Conservation (phyloP, 35 echinoderm and acorn worm genomes). For the Stichopus chloronotus region DNA sequence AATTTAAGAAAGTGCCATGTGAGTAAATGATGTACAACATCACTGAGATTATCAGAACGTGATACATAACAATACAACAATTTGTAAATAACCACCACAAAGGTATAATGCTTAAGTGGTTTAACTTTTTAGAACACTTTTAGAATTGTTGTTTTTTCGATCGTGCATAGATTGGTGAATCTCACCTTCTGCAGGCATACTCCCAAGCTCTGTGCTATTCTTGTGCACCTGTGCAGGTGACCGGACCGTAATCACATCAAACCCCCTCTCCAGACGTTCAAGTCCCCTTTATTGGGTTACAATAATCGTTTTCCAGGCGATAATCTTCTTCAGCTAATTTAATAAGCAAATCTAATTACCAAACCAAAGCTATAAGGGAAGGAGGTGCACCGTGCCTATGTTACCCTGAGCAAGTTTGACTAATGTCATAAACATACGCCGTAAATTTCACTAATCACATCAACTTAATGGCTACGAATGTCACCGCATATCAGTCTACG, state of each 20-base stretch:
- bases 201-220: constrained; percentile 11
- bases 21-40: too few relatives aligned
- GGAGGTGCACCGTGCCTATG: neutral
- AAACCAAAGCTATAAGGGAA: neutral
- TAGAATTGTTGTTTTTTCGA: neutral
- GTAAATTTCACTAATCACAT: constrained; percentile 60
- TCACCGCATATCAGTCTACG: constrained; percentile 28
- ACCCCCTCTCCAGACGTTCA: constrained; percentile 50
- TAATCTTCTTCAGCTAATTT: constrained; percentile 51
- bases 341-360: constrained; percentile 53
- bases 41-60: too few relatives aligned
- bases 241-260: constrained; percentile 47
- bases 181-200: constrained; percentile 20
- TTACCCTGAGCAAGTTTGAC: constrained; percentile 43
- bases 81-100: too few relatives aligned
- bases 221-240: constrained; percentile 51
- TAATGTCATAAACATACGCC: constrained; percentile 59
- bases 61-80: too few relatives aligned
- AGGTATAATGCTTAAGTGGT: too few relatives aligned
- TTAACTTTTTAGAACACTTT: too few relatives aligned
- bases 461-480: constrained; percentile 50
- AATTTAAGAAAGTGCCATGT: too few relatives aligned
- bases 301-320: constrained; percentile 61
- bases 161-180: neutral
- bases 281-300: constrained; percentile 58